Percentiles rank a stretch among this genome's conserved stretches.
phyloP scores from a whole-genome alignment of 2,888 invertebrate species.

The Heliconius ethilla region DNA sequence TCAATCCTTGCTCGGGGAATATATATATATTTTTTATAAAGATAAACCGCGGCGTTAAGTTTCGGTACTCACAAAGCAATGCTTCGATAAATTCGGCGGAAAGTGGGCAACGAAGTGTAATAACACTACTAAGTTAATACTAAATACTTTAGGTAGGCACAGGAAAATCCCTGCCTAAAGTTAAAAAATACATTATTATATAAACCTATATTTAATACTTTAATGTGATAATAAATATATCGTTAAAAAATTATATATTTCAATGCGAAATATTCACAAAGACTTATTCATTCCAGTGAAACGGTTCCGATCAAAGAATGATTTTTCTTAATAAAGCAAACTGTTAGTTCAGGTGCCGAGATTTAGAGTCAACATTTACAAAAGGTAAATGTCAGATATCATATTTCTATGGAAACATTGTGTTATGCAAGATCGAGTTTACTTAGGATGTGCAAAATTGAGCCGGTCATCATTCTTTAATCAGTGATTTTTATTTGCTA shows the following conservation, averaged over 20 bases:
- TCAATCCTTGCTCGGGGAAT: too few species aligned
- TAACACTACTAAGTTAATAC: too few species aligned
- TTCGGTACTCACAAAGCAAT: too few species aligned
- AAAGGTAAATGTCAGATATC: conserved; percentile 61
- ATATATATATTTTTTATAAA: too few species aligned
- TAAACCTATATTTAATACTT: not conserved
- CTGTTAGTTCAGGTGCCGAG: conserved; percentile 75
- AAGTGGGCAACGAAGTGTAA: too few species aligned
- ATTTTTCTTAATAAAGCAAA: conserved; percentile 43
- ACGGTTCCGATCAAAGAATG: conserved; percentile 28
- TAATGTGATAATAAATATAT: not conserved
- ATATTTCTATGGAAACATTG: conserved; percentile 72
- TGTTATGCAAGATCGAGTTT: conserved; percentile 70
- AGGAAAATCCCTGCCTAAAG: too few species aligned
- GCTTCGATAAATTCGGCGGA: too few species aligned
- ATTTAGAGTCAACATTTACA: conserved; percentile 67
- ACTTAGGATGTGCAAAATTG: conserved; percentile 60
- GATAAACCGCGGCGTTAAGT: too few species aligned
- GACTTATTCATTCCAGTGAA: conserved; percentile 23
- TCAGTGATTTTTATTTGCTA: conserved; percentile 15
- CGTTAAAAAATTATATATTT: not conserved
- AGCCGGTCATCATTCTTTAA: conserved; percentile 11
- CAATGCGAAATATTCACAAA: not conserved
- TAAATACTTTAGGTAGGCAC: too few species aligned
- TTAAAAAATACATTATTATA: not conserved